Evolutionary conservation across 2,113 vertebrate genomes (phyloP).

Genomic region (Laticauda colubrina): DNA sequence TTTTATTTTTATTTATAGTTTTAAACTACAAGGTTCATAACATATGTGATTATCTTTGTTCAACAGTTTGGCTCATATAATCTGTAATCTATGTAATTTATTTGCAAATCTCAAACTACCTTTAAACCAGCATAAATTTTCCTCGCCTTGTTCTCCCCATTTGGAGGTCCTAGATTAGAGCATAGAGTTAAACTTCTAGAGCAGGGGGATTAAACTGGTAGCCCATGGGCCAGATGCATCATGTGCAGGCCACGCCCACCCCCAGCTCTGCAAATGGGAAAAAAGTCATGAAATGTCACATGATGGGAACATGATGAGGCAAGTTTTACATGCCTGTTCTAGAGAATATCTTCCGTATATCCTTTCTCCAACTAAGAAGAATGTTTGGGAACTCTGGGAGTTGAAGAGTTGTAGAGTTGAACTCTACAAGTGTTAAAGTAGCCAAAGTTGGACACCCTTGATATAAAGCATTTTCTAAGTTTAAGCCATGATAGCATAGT

Average conservation of each 20-base stretch:
- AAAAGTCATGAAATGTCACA: no score
- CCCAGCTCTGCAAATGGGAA: no score
- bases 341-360: background rate
- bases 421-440: background rate
- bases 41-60: background rate
- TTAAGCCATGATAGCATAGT: no score
- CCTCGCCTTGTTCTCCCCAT: background rate
- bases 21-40: background rate
- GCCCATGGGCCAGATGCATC: no score
- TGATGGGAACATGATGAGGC: no score
- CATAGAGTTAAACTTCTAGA: background rate
- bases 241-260: rapidly evolving
- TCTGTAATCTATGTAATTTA: background rate
- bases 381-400: background rate
- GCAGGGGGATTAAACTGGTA: no score
- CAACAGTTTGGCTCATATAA: background rate
- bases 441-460: background rate
- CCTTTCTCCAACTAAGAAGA: background rate
- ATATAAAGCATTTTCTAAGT: background rate
- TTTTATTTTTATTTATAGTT: constrained; percentile 22
- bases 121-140: background rate
- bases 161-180: background rate
- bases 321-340: no score
- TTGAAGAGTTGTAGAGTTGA: background rate
- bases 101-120: background rate